These are phyloP conservation scores for Brachionus rubens DNA, from an alignment of 1,140 invertebrate genomes.

Conservation along the genomic window DNA sequence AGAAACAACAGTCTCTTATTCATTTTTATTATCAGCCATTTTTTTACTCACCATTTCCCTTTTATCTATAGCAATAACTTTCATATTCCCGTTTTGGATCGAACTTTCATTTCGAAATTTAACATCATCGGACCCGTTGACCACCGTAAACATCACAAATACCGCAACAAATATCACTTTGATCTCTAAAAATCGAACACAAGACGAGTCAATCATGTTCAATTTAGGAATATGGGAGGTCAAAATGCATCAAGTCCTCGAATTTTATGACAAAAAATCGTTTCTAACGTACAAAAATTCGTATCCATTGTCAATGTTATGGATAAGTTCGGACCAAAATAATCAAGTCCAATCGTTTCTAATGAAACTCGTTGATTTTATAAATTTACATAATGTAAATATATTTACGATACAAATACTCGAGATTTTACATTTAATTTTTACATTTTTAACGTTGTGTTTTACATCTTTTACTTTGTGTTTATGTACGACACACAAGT, in stretches of 20 bases:
- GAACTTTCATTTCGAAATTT: constrained; percentile 30
- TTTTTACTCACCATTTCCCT: neutral
- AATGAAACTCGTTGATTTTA: constrained; percentile 20
- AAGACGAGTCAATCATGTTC: neutral
- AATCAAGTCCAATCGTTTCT: constrained; percentile 40
- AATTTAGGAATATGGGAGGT: constrained; percentile 44
- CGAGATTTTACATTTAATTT: constrained; percentile 36
- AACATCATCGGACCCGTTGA: neutral
- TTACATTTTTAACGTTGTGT: constrained; percentile 36
- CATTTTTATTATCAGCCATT: constrained; percentile 32
- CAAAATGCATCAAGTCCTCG: constrained; percentile 33
- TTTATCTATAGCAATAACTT: constrained; percentile 9
- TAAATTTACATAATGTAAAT: constrained; percentile 18
- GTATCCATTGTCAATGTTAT: constrained; percentile 7
- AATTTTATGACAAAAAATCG: neutral
- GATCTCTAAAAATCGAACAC: neutral
- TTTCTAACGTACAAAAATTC: neutral
- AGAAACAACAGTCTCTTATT: constrained; percentile 7
- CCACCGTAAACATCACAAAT: neutral
- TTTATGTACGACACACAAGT: constrained; percentile 30
- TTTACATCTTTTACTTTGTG: constrained; percentile 45
- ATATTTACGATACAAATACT: constrained; percentile 38
- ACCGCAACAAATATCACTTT: neutral
- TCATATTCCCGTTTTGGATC: constrained; percentile 45
- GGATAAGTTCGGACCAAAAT: constrained; percentile 24